Conservation (phyloP, 2,888 invertebrate species). For the Andrena dorsata region DNA sequence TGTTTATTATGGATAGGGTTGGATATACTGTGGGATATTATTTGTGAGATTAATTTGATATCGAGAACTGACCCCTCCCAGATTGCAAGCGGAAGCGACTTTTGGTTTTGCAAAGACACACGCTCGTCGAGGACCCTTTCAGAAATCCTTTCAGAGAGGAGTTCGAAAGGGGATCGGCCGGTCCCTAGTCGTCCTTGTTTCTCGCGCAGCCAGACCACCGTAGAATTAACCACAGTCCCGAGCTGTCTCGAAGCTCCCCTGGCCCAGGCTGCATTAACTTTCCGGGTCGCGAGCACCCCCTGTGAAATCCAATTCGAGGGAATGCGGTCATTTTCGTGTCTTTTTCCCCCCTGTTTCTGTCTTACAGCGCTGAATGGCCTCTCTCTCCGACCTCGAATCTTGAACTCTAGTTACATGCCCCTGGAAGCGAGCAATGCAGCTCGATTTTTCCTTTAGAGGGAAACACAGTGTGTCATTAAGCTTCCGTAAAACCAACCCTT, state of each 20-base stretch:
- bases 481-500: not conserved
- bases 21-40: not conserved
- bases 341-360: conserved; percentile 46
- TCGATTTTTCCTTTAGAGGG: conserved; percentile 3
- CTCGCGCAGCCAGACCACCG: conserved; percentile 36
- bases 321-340: conserved; percentile 63
- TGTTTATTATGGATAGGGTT: not conserved
- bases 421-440: conserved; percentile 35
- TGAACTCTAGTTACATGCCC: conserved; percentile 38
- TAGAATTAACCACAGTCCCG: conserved; percentile 63
- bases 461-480: not conserved
- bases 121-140: not conserved
- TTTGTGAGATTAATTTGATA: not conserved
- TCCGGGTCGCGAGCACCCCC: conserved; percentile 62
- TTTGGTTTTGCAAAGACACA: not conserved
- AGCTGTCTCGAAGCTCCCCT: conserved; percentile 31
- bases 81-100: not conserved
- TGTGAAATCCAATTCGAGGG: conserved; percentile 61
- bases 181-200: conserved; percentile 11
- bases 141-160: conserved; percentile 13
- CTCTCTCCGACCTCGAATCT: conserved; percentile 15
- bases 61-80: not conserved
- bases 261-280: conserved; percentile 63
- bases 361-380: conserved; percentile 24
- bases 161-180: conserved; percentile 2